These are phyloP conservation scores for Muraenolepis orangiensis DNA, from an alignment of 2,797 vertebrate species.

Conservation along the genomic window DNA sequence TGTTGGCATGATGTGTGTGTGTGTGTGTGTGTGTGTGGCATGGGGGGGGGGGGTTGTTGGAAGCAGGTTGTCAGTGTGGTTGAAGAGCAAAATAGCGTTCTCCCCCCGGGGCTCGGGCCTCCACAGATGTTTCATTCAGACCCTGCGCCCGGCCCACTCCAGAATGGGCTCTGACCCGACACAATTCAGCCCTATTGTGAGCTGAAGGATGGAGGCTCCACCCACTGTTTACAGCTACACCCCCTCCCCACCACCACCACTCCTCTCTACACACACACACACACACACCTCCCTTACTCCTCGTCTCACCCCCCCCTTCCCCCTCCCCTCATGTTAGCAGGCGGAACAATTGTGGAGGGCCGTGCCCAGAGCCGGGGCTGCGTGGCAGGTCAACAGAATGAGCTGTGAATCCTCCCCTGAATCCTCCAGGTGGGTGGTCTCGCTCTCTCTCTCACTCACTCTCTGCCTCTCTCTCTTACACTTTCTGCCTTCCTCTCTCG, in stretches of 20 bases:
- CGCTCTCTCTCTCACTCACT: conserved; percentile 43
- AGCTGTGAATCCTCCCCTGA: conserved; percentile 80
- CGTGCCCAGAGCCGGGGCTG: conserved; percentile 72
- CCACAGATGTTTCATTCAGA: conserved; percentile 82
- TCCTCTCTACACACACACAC: conserved; percentile 27
- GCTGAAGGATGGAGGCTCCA: conserved; percentile 68
- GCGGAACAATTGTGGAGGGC: conserved; percentile 78
- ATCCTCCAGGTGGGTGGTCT: conserved; percentile 81
- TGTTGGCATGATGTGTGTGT: conserved; percentile 3
- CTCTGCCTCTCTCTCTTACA: conserved; percentile 42
- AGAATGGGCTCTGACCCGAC: conserved; percentile 75
- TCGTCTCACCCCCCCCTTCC: conserved; percentile 44
- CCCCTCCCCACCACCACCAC: conserved; percentile 49
- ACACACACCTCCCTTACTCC: conserved; percentile 26
- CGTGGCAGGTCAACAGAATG: conserved; percentile 80
- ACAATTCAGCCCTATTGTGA: conserved; percentile 78
- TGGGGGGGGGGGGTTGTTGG: conserved; percentile 47
- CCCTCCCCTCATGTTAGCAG: conserved; percentile 66
- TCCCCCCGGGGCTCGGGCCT: conserved; percentile 67
- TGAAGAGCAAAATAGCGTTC: conserved; percentile 73
- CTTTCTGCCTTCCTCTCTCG: conserved; percentile 39
- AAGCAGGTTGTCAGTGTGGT: conserved; percentile 75
- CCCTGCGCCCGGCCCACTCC: conserved; percentile 73
- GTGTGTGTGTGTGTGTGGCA: conserved; percentile 12
- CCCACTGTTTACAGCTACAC: conserved; percentile 72